Evolutionary conservation across 2,113 vertebrate species (phyloP).

Genomic region (Phalacrocorax carbo): DNA sequence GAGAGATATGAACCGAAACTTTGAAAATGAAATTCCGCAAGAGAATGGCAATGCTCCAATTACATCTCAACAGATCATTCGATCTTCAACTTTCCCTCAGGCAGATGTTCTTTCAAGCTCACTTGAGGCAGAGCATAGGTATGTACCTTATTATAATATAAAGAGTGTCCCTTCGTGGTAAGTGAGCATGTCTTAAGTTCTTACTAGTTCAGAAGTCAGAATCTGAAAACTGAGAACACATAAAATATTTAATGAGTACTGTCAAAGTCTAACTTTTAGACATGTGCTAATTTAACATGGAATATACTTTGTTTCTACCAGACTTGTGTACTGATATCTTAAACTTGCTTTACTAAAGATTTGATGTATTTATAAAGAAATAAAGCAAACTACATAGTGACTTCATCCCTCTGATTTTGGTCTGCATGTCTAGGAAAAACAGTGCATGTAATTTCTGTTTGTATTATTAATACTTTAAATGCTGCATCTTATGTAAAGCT

Average conservation of each 20-base stretch:
- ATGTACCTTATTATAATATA: not conserved
- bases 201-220: not conserved
- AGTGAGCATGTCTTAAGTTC: not conserved
- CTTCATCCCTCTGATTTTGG: not conserved
- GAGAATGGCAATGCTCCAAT: not conserved
- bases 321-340: not conserved
- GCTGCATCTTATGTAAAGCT: no score
- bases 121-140: not conserved
- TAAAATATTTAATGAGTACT: not conserved
- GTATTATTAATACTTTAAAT: no score
- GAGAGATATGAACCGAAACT: not conserved
- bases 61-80: not conserved
- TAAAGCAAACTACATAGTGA: not conserved
- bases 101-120: not conserved
- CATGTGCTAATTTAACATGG: no score
- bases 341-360: not conserved
- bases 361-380: not conserved
- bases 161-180: not conserved
- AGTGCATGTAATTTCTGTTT: no score
- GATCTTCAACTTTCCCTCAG: not conserved
- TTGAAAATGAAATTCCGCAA: not conserved
- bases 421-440: not conserved
- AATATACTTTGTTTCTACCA: no score
- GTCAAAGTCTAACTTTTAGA: no score
- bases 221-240: not conserved